These are phyloP conservation scores for Venustoraphidia nigricollis DNA, from an alignment of 2,888 invertebrate genomes.

Conservation along the genomic window DNA sequence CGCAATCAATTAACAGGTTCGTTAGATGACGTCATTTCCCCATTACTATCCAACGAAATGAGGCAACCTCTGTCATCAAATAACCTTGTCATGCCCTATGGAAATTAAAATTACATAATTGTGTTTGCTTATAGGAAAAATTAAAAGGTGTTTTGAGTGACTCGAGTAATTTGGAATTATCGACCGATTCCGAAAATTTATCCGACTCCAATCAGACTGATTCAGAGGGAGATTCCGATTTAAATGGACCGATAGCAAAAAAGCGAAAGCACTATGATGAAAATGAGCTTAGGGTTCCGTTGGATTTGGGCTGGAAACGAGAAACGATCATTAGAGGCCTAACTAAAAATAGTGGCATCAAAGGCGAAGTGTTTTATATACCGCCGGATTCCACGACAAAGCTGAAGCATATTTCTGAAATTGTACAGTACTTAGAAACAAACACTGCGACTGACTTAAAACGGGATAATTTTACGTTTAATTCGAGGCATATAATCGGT, in stretches of 20 bases:
- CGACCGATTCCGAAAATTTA: constrained; percentile 41
- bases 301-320: constrained; percentile 75
- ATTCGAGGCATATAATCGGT: constrained; percentile 75
- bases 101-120: no score
- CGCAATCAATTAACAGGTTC: no score
- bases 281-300: constrained; percentile 43
- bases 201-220: constrained; percentile 42
- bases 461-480: constrained; percentile 85
- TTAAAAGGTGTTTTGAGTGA: constrained; percentile 38
- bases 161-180: constrained; percentile 37
- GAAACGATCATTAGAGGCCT: constrained; percentile 80
- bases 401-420: constrained; percentile 46
- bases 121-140: constrained; percentile 30
- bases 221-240: constrained; percentile 32
- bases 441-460: constrained; percentile 48
- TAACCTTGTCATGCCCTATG: no score
- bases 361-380: constrained; percentile 87
- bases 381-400: constrained; percentile 45
- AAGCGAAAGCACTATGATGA: constrained; percentile 36
- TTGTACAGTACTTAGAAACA: constrained; percentile 63
- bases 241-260: constrained; percentile 21
- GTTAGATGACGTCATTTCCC: no score
- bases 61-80: no score
- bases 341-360: constrained; percentile 70
- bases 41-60: no score